These are phyloP conservation scores for Micromesistius poutassou DNA, from an alignment of 2,797 vertebrate species.

Conservation along the genomic window DNA sequence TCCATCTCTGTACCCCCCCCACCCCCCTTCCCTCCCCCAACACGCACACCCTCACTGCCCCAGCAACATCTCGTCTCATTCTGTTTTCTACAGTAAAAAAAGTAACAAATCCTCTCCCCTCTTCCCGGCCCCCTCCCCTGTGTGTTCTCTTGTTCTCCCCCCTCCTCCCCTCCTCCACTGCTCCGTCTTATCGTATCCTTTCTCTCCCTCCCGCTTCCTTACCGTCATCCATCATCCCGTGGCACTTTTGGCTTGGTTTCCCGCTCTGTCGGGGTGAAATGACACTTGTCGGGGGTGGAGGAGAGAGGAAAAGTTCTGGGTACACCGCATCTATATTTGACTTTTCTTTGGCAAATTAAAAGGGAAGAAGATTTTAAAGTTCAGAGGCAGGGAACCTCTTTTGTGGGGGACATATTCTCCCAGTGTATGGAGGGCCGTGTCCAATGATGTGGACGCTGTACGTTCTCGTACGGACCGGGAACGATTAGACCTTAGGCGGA, in stretches of 20 bases:
- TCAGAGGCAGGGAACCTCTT: not conserved
- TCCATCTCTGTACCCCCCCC: not conserved
- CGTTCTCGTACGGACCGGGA: too few species aligned
- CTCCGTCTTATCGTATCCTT: not conserved
- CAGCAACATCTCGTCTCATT: not conserved
- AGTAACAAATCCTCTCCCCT: not conserved
- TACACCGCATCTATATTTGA: too few species aligned
- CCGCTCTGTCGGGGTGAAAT: slow-evolving; percentile 59
- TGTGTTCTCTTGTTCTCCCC: slow-evolving; percentile 19
- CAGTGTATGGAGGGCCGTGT: too few species aligned
- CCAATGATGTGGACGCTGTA: too few species aligned
- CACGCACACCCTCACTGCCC: not conserved
- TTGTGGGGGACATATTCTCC: too few species aligned
- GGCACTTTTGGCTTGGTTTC: slow-evolving; percentile 74
- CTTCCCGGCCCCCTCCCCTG: slow-evolving; percentile 5
- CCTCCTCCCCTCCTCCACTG: slow-evolving; percentile 19
- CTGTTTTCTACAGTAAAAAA: not conserved
- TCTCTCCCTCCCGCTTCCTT: slow-evolving; percentile 33
- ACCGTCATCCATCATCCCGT: slow-evolving; percentile 76
- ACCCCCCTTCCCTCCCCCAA: not conserved
- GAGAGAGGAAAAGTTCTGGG: not conserved
- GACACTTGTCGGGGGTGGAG: not conserved
- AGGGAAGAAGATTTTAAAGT: slow-evolving; percentile 6
- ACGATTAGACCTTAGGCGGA: too few species aligned
- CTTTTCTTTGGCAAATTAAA: too few species aligned